Evolutionary conservation across 1,140 invertebrate species (phyloP).

Genomic region (Neodiprion pinetum): DNA sequence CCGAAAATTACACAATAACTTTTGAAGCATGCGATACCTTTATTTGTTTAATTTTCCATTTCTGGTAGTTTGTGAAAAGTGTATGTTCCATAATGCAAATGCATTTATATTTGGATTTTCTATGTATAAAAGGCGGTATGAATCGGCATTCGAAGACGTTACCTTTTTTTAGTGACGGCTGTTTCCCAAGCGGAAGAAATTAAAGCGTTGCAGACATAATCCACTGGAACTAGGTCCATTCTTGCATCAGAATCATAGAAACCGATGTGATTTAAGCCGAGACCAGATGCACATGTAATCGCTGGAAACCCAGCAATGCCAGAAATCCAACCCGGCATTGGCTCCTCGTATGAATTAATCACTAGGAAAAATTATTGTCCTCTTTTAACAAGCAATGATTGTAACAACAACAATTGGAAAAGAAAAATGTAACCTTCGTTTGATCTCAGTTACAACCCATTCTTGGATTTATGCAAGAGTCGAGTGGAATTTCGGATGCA

Average conservation of each 20-base stretch:
- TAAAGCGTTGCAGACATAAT: conserved; percentile 69
- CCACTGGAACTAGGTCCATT: conserved; percentile 71
- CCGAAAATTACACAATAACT: not conserved
- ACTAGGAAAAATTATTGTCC: conserved; percentile 35
- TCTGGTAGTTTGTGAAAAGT: not conserved
- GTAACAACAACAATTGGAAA: not conserved
- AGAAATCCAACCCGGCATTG: conserved; percentile 71
- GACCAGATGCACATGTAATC: conserved; percentile 57
- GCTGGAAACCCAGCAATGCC: conserved; percentile 73
- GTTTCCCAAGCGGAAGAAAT: conserved; percentile 65
- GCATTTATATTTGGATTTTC: not conserved
- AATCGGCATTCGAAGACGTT: not conserved
- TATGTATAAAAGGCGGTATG: not conserved
- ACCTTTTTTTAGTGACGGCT: conserved; percentile 24
- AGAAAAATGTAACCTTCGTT: not conserved
- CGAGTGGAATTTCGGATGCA: not conserved
- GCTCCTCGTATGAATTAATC: conserved; percentile 46
- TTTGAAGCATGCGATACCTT: not conserved
- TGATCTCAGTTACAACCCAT: not conserved
- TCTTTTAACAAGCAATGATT: too few species aligned
- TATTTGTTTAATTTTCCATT: not conserved
- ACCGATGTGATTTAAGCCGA: conserved; percentile 68
- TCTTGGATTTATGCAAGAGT: not conserved
- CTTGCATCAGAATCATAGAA: conserved; percentile 55
- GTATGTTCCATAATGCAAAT: not conserved